These are phyloP conservation scores for Cylindroiulus punctatus DNA, from an alignment of 2,888 invertebrate genomes.

Conservation along the genomic window DNA sequence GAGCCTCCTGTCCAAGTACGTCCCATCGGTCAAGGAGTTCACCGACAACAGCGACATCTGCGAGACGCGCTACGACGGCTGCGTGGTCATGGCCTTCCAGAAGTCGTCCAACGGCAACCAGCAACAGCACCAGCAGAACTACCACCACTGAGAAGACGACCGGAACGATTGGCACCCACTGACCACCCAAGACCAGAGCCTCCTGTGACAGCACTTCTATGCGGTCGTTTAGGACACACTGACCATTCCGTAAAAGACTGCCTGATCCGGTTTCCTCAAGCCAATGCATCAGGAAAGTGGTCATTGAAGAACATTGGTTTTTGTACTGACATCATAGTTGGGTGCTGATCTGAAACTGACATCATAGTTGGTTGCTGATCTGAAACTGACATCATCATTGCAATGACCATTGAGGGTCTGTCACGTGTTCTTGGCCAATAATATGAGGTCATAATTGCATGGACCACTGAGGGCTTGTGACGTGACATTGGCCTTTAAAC, in stretches of 20 bases:
- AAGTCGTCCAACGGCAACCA: constrained; percentile 56
- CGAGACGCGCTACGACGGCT: constrained; percentile 71
- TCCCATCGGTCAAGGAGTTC: constrained; percentile 69
- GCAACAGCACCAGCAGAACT: neutral
- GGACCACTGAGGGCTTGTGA: too few species aligned
- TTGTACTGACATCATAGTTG: too few species aligned
- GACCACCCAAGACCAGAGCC: neutral
- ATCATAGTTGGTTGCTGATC: too few species aligned
- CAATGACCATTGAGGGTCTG: too few species aligned
- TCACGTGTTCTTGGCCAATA: too few species aligned
- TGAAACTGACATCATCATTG: too few species aligned
- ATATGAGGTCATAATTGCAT: too few species aligned
- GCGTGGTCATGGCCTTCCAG: constrained; percentile 64
- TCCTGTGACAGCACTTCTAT: too few species aligned
- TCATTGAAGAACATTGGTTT: too few species aligned
- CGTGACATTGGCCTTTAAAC: too few species aligned
- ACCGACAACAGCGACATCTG: constrained; percentile 73
- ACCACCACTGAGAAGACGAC: neutral
- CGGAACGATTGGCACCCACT: neutral
- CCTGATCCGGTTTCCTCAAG: neutral
- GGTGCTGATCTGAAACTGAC: too few species aligned
- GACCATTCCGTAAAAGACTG: neutral
- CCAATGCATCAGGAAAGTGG: too few species aligned
- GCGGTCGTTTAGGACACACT: neutral
- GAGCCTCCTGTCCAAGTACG: constrained; percentile 58